These are phyloP conservation scores for Apomyelois bistriatella DNA, from an alignment of 2,888 invertebrate species.

Conservation along the genomic window DNA sequence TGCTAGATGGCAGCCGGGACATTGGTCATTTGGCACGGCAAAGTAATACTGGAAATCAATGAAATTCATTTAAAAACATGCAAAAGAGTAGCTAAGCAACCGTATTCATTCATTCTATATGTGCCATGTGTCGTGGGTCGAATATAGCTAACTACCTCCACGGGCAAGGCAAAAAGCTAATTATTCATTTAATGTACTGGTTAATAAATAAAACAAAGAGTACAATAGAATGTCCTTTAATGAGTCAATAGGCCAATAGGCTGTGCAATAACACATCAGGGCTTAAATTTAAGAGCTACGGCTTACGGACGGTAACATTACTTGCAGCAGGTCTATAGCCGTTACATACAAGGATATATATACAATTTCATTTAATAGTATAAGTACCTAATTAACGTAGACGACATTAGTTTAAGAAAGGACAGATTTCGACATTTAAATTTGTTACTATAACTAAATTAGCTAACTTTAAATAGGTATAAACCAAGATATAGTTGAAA, in stretches of 20 bases:
- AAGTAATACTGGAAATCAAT: too few relatives aligned
- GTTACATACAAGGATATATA: not conserved
- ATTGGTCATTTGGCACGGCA: too few relatives aligned
- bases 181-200: too few relatives aligned
- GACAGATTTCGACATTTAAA: not conserved
- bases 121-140: too few relatives aligned
- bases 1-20: too few relatives aligned
- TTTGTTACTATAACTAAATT: not conserved
- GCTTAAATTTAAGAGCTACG: slow-evolving; percentile 16
- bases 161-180: too few relatives aligned
- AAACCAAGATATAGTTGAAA: not conserved
- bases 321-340: slow-evolving; percentile 17
- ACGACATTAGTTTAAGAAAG: not conserved
- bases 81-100: too few relatives aligned
- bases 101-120: too few relatives aligned
- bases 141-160: too few relatives aligned
- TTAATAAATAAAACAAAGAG: slow-evolving; percentile 20
- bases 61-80: too few relatives aligned
- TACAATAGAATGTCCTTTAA: slow-evolving; percentile 37
- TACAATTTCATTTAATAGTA: not conserved
- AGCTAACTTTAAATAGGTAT: not conserved
- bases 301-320: slow-evolving; percentile 39
- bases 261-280: slow-evolving; percentile 30
- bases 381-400: not conserved
- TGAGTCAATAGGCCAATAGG: slow-evolving; percentile 49